Evolutionary conservation across 37 sponge, comb jelly and placozoan genomes (phyloP), one percentile per base, ranked within the genome.

Genomic region (Halichondria panicea): DNA sequence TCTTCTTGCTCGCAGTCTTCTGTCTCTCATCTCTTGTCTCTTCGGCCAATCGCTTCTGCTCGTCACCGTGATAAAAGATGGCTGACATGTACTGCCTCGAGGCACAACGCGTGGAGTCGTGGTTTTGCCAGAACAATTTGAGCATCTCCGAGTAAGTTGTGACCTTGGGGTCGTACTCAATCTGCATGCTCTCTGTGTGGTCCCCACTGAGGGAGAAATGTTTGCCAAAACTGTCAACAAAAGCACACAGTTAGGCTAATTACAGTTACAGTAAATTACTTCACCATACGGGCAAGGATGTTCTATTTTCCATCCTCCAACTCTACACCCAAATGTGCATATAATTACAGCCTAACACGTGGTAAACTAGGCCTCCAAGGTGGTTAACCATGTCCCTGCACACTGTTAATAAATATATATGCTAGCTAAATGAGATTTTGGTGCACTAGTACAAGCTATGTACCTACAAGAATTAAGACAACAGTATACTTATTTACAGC

Each of bases 61-160:
- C 81, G 15, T 76, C 80, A 43, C 63, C 43, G 79, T 96, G 97
- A 56, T 91, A 96, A 80, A 93, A 96, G 30, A 96, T 91, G 72
- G 94, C 97, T 0, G 97, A 96, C 97, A 96, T 96, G 76, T 96
- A 96, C 63, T 96, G 97, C n/a, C 94, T 79, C 30, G 89, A 85
- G 48, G 76, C 79, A 50, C 89, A 86, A 55, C 85, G 76, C 27
- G 97, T 96, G 15, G 94, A 80, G 67, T 90, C 79, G 77, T 96
- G 97, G 63, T 88, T 85, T 42, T 66, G 64, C 97, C 97, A 96
- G 63, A 96, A 96, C 79, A 91, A 57, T 67, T 90, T 90, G n/a
- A 96, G 83, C 48, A 96, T 48, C 11, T 83, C 56, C 2, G 53
- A 42, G 76, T 96, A 96, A 59, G 63, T 48, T 0, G 83, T 88